A percentile compares a stretch with the other conserved stretches of the same genome.
Evolutionary conservation across 2,797 vertebrate genomes (phyloP).

Genomic region (Channa striata): DNA sequence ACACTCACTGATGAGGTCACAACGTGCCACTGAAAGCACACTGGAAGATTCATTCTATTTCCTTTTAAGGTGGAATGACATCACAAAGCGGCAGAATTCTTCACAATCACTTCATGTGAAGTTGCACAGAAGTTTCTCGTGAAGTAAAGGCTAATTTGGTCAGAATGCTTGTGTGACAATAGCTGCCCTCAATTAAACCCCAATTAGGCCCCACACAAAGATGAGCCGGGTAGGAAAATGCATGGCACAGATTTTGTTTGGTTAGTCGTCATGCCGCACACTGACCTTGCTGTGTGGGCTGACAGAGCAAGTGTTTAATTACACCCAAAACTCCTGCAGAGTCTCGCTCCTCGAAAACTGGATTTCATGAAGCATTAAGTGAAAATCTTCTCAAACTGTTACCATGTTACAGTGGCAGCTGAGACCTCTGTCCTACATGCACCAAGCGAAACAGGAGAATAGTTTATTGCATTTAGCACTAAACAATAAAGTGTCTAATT

Average conservation of each 20-base stretch:
- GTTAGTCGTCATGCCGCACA: slow-evolving; percentile 24
- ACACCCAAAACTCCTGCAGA: slow-evolving; percentile 19
- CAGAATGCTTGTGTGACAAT: slow-evolving; percentile 42
- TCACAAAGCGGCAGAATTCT: neutral
- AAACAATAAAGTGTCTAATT: neutral
- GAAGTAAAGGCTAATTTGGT: slow-evolving; percentile 44
- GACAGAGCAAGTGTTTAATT: slow-evolving; percentile 42
- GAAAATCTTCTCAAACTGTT: slow-evolving; percentile 2
- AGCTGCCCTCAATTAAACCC: slow-evolving; percentile 61
- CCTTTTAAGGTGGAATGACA: neutral
- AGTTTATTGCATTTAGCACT: too few species aligned
- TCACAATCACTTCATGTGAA: slow-evolving; percentile 11
- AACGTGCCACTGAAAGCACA: slow-evolving; percentile 24
- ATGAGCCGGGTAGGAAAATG: slow-evolving; percentile 24
- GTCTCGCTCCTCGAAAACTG: neutral
- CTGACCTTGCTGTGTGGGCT: slow-evolving; percentile 16
- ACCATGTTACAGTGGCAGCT: neutral
- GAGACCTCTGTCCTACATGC: neutral
- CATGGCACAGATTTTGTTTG: slow-evolving; percentile 27
- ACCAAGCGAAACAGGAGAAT: too few species aligned
- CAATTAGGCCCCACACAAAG: slow-evolving; percentile 52
- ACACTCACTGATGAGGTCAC: slow-evolving; percentile 22
- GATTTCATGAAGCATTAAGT: slow-evolving; percentile 1
- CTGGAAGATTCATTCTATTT: slow-evolving; percentile 7
- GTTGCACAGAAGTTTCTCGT: slow-evolving; percentile 15